These are phyloP conservation scores for Burhinus oedicnemus DNA, from an alignment of 2,113 vertebrate species.

Conservation along the genomic window DNA sequence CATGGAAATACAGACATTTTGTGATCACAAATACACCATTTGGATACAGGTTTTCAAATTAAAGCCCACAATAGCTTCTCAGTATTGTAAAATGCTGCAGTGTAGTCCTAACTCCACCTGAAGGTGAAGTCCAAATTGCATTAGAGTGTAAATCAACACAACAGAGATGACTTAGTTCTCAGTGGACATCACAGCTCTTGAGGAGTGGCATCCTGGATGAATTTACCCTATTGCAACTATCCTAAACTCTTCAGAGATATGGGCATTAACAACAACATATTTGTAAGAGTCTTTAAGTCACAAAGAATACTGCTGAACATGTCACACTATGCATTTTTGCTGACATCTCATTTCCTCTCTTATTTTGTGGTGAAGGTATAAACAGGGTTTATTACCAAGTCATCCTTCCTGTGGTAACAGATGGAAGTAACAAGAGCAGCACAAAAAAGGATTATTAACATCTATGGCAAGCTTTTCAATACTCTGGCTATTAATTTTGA, in stretches of 20 bases:
- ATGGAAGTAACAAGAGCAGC: conserved; percentile 54
- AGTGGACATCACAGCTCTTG: background rate
- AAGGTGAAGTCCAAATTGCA: background rate
- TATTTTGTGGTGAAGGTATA: conserved; percentile 64
- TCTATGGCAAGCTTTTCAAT: conserved; percentile 21
- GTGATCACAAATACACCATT: background rate
- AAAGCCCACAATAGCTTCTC: background rate
- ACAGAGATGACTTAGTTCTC: background rate
- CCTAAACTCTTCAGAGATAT: background rate
- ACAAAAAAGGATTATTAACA: conserved; percentile 33
- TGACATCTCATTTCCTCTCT: conserved; percentile 69
- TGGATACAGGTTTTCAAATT: background rate
- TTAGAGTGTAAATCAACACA: background rate
- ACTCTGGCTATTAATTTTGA: conserved; percentile 24
- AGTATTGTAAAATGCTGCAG: background rate
- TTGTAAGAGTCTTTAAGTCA: conserved; percentile 27
- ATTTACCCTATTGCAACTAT: background rate
- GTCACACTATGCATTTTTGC: conserved; percentile 58
- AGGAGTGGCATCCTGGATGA: background rate
- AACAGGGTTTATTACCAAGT: conserved; percentile 59
- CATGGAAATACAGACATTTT: background rate
- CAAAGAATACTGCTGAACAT: conserved; percentile 40
- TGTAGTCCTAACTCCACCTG: background rate
- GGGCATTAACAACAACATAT: background rate
- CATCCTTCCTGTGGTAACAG: conserved; percentile 65